Conservation (phyloP, 2,797 vertebrate genomes). For the Paedocypris micromegethes region DNA sequence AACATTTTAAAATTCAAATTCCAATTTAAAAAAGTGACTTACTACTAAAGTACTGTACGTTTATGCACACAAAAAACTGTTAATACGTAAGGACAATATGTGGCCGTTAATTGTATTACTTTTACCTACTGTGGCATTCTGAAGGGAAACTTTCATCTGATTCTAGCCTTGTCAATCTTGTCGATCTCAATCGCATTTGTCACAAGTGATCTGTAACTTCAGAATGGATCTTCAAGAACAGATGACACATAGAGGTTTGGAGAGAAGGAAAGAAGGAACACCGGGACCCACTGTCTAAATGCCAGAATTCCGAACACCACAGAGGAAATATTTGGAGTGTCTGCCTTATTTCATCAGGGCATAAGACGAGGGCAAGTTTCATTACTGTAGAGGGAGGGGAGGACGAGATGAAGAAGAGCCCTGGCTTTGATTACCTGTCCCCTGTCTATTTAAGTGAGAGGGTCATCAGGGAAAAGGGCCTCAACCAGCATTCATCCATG, state of each 20-base stretch:
- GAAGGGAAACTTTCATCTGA: no score
- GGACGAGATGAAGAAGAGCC: constrained; percentile 40
- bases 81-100: no score
- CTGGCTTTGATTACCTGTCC: constrained; percentile 61
- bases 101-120: no score
- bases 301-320: constrained; percentile 49
- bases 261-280: constrained; percentile 26
- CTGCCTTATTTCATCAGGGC: constrained; percentile 53
- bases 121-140: no score
- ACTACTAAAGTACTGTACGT: no score
- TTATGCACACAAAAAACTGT: no score
- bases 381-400: constrained; percentile 50
- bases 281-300: constrained; percentile 44
- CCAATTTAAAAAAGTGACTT: no score
- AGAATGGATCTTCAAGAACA: constrained; percentile 27
- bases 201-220: constrained; percentile 34
- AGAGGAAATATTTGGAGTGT: constrained; percentile 48
- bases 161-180: no score
- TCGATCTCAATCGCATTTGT: constrained; percentile 31
- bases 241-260: constrained; percentile 28
- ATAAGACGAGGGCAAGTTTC: constrained; percentile 56
- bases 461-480: constrained; percentile 41
- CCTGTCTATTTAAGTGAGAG: constrained; percentile 51
- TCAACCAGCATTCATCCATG: constrained; percentile 54
- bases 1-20: no score